Conservation (phyloP, 2,888 invertebrate genomes). For the Dynastes maya region DNA sequence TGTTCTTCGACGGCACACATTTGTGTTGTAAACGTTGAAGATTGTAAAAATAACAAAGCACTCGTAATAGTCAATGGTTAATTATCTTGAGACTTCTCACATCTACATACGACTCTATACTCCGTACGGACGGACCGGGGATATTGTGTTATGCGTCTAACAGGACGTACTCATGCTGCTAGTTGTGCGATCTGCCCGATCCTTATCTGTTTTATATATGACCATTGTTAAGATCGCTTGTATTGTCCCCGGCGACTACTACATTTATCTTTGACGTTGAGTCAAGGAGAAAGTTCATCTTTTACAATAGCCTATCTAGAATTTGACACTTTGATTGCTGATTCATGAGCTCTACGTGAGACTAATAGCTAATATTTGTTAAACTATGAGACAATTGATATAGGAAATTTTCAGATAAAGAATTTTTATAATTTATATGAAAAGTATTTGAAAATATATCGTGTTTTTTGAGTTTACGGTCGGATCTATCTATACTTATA, state of each 20-base stretch:
- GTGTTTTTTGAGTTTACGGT: too few relatives aligned
- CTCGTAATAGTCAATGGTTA: conserved; percentile 16
- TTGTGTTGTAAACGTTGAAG: too few relatives aligned
- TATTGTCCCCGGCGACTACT: not conserved
- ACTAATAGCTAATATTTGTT: not conserved
- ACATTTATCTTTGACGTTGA: not conserved
- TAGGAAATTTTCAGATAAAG: too few relatives aligned
- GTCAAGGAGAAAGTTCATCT: conserved; percentile 18
- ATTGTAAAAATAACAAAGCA: conserved; percentile 10
- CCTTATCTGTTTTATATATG: conserved; percentile 14
- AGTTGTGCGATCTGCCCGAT: conserved; percentile 9
- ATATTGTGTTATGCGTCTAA: not conserved
- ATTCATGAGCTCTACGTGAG: not conserved
- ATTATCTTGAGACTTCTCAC: conserved; percentile 19
- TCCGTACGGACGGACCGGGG: not conserved
- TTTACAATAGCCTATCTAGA: not conserved
- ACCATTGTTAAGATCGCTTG: conserved; percentile 22
- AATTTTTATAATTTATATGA: too few relatives aligned
- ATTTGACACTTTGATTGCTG: not conserved
- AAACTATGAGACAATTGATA: not conserved
- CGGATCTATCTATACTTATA: too few relatives aligned
- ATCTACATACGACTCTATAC: conserved; percentile 1
- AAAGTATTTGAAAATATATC: too few relatives aligned
- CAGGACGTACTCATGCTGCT: conserved; percentile 7
- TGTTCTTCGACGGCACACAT: not conserved